phyloP scores from a whole-genome alignment of 2,888 invertebrate species.

The Rosalia funebris region DNA sequence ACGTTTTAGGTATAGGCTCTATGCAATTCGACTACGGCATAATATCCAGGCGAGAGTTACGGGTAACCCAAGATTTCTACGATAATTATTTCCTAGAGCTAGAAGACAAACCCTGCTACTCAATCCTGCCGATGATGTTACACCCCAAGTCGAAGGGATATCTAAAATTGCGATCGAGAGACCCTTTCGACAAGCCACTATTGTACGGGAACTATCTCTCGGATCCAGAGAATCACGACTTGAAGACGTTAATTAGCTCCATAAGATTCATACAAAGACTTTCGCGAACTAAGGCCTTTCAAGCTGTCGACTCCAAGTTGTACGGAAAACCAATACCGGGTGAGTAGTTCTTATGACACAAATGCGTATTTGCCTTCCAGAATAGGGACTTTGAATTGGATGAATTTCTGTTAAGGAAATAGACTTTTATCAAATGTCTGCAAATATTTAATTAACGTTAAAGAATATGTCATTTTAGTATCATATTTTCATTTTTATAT shows the following conservation, averaged over 20 bases:
- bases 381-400: not conserved
- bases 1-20: slow-evolving; percentile 62
- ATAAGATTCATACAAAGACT: slow-evolving; percentile 65
- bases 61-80: slow-evolving; percentile 60
- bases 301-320: slow-evolving; percentile 69
- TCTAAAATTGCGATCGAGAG: slow-evolving; percentile 64
- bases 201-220: slow-evolving; percentile 71
- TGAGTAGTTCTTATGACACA: slow-evolving; percentile 9
- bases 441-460: too few species aligned
- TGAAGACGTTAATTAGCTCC: slow-evolving; percentile 66
- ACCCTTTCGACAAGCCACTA: slow-evolving; percentile 70
- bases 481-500: too few species aligned
- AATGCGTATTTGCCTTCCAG: not conserved
- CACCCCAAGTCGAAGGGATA: slow-evolving; percentile 68
- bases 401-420: too few species aligned
- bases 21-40: slow-evolving; percentile 49
- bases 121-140: slow-evolving; percentile 68
- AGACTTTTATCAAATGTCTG: too few species aligned
- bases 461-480: too few species aligned
- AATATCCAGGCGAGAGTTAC: slow-evolving; percentile 25
- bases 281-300: slow-evolving; percentile 64
- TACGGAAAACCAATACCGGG: slow-evolving; percentile 66
- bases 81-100: slow-evolving; percentile 67
- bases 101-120: slow-evolving; percentile 62
- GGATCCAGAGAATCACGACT: slow-evolving; percentile 63